phyloP scores from a whole-genome alignment of 2,797 vertebrate genomes.

The Neosilurus mollespiculum region DNA sequence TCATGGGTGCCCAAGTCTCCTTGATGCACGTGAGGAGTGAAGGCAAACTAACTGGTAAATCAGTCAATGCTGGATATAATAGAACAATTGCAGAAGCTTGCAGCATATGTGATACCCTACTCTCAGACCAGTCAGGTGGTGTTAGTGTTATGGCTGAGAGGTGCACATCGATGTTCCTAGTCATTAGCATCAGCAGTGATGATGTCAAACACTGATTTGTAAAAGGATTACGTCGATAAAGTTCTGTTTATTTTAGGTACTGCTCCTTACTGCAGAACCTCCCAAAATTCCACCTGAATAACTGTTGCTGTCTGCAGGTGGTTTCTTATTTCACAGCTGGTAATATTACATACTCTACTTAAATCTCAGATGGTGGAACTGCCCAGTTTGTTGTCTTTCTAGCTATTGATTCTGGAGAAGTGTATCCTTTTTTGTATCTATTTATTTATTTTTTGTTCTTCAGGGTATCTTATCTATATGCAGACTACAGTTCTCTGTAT shows the following conservation, averaged over 20 bases:
- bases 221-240: neutral
- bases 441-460: neutral
- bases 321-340: neutral
- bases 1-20: too few species aligned
- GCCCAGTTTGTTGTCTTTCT: neutral
- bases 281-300: neutral
- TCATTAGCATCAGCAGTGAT: neutral
- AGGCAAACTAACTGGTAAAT: too few species aligned
- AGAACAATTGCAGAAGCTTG: too few species aligned
- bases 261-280: neutral
- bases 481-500: too few species aligned
- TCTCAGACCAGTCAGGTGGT: too few species aligned
- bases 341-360: neutral
- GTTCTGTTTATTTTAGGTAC: neutral
- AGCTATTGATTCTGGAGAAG: neutral
- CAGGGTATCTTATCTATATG: neutral
- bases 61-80: too few species aligned
- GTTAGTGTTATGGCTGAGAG: too few species aligned
- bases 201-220: neutral
- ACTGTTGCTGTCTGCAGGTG: neutral
- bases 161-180: too few species aligned
- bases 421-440: neutral
- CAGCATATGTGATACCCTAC: too few species aligned
- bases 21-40: too few species aligned
- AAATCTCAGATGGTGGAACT: neutral